phyloP scores from a whole-genome alignment of 2,797 vertebrate genomes.

The Epinephelus coioides region DNA sequence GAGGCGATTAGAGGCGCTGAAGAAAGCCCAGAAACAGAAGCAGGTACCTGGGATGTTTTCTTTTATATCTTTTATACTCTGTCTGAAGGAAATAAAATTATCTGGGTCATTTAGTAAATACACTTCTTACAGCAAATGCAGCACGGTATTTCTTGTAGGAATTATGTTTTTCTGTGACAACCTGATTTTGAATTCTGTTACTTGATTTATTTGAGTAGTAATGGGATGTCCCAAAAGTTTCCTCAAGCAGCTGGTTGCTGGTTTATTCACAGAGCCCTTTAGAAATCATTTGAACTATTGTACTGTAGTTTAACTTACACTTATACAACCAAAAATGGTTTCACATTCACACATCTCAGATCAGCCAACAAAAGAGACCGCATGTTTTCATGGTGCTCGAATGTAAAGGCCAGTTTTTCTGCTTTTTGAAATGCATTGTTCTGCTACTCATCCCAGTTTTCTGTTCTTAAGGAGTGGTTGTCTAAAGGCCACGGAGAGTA shows the following conservation, averaged over 20 bases:
- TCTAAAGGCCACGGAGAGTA: constrained; percentile 98
- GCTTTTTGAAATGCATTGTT: neutral
- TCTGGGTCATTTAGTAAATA: neutral
- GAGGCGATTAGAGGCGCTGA: constrained; percentile 93
- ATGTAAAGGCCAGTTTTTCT: neutral
- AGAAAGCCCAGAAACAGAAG: constrained; percentile 97
- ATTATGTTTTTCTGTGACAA: neutral
- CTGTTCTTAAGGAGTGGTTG: constrained; percentile 92
- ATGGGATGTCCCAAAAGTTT: neutral
- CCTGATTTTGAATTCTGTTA: neutral
- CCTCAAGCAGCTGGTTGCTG: too few species aligned
- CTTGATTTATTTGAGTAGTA: neutral
- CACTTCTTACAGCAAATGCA: too few species aligned
- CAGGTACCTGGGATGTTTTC: constrained; percentile 84
- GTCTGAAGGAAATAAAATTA: neutral
- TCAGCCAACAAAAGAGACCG: neutral
- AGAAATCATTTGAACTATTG: too few species aligned
- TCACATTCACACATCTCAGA: neutral
- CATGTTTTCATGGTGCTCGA: neutral
- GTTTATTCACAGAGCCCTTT: too few species aligned
- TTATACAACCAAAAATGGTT: neutral
- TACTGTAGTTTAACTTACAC: too few species aligned
- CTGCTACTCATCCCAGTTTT: constrained; percentile 21
- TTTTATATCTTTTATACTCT: neutral
- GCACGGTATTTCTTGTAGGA: neutral